Evolutionary conservation across 2,888 invertebrate genomes (phyloP).

Genomic region (Napeogenes sylphis): DNA sequence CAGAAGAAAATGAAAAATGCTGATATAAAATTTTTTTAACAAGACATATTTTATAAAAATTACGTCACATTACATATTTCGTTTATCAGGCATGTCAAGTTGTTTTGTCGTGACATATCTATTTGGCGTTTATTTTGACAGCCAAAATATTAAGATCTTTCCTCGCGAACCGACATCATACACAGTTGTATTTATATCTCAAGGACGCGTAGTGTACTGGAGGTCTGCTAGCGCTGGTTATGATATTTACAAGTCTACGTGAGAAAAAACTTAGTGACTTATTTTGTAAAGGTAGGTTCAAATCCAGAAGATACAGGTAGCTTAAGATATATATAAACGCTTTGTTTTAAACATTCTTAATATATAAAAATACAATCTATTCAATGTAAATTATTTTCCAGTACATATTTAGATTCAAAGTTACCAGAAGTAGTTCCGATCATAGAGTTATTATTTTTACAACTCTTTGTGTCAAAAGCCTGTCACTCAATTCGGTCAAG

Average conservation of each 20-base stretch:
- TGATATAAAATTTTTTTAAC: neutral
- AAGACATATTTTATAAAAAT: neutral
- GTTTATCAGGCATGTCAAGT: constrained; percentile 45
- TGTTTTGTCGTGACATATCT: constrained; percentile 52
- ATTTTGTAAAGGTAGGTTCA: neutral
- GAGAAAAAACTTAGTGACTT: neutral
- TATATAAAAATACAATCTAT: too few species aligned
- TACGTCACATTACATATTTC: constrained; percentile 43
- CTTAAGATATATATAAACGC: too few species aligned
- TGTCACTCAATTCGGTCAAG: too few species aligned
- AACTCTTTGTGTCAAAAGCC: too few species aligned
- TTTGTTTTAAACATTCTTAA: too few species aligned
- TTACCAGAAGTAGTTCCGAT: too few species aligned
- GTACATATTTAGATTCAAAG: too few species aligned
- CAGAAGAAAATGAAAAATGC: too few species aligned
- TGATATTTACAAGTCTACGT: constrained; percentile 1
- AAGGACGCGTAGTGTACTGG: constrained; percentile 9
- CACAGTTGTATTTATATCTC: neutral
- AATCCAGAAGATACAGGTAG: neutral
- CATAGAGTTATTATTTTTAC: too few species aligned
- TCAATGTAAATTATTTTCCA: too few species aligned
- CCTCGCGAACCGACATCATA: neutral
- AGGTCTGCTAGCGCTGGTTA: neutral
- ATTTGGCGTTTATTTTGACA: constrained; percentile 34
- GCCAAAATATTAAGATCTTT: neutral